Conservation (phyloP, 2,113 vertebrate genomes). For the Propithecus coquereli region DNA sequence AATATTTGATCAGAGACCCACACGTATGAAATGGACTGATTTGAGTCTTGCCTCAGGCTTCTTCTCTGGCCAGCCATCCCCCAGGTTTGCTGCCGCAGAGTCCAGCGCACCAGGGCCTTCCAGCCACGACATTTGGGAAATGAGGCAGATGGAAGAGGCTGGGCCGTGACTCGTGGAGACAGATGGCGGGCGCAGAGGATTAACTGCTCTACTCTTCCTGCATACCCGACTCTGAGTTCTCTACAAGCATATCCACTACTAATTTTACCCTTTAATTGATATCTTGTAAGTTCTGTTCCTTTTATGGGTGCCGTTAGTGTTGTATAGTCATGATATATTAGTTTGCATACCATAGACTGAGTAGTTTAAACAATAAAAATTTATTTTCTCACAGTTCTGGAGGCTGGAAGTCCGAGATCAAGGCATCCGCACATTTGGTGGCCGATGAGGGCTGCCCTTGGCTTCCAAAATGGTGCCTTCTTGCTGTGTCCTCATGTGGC, state of each 20-base stretch:
- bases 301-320: neutral
- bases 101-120: neutral
- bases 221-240: neutral
- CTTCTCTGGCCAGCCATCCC: neutral
- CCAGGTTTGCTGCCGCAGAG: neutral
- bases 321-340: neutral
- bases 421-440: neutral
- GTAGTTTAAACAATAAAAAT: neutral
- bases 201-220: neutral
- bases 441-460: neutral
- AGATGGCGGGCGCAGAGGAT: neutral
- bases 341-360: neutral
- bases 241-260: neutral
- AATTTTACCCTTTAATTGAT: neutral
- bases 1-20: neutral
- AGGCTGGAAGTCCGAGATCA: neutral
- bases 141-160: neutral
- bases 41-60: neutral
- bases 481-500: neutral
- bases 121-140: neutral
- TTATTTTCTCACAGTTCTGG: neutral
- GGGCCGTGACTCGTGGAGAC: neutral
- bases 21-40: neutral
- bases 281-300: neutral
- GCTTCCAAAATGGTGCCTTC: neutral